Conservation (phyloP, 2,113 vertebrate species). For the Protomyctophum bolini region DNA sequence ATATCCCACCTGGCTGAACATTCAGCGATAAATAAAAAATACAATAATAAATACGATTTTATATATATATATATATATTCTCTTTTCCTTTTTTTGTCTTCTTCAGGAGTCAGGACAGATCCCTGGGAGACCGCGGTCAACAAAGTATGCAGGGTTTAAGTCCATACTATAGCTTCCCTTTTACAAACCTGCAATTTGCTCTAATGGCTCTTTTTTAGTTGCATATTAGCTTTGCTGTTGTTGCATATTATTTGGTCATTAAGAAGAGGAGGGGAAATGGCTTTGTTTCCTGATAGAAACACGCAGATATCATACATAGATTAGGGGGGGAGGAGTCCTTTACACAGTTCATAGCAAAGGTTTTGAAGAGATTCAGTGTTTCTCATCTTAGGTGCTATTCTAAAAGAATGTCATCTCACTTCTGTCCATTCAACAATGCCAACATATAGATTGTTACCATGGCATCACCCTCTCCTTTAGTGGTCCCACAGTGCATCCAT, state of each 20-base stretch:
- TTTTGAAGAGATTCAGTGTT: background rate
- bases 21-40: too few species aligned
- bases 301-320: background rate
- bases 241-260: background rate
- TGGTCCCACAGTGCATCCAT: background rate
- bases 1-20: too few species aligned
- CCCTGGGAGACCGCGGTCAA: too few species aligned
- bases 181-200: background rate
- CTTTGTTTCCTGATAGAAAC: background rate
- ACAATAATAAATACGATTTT: too few species aligned
- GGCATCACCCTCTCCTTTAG: background rate
- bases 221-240: background rate
- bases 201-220: background rate
- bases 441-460: background rate
- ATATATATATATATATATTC: too few species aligned
- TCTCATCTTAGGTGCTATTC: background rate
- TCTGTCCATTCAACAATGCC: constrained; percentile 4
- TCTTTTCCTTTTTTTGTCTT: too few species aligned
- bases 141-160: background rate
- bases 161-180: background rate
- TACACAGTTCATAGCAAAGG: background rate
- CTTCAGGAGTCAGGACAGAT: too few species aligned
- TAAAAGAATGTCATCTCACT: background rate
- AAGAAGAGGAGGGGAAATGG: background rate
- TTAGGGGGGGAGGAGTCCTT: too few species aligned